Evolutionary conservation across 2,888 invertebrate genomes (phyloP), one percentile per base, ranked within the genome.

Genomic region (Macrostomum cliftonense): DNA sequence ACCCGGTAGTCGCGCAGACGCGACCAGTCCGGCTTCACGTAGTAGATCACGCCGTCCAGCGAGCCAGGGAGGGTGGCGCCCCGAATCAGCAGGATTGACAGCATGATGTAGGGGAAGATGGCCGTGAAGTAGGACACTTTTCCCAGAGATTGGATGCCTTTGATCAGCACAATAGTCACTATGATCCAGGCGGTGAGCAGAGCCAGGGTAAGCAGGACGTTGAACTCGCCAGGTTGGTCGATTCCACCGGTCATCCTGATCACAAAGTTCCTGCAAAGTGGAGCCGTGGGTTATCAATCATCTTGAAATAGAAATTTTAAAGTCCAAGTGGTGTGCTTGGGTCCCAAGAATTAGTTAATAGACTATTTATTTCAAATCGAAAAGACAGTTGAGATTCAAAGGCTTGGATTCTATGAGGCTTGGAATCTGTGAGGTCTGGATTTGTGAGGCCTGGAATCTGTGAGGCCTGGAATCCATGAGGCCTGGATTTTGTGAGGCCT

Each of bases 51-150:
- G 1, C 84, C 85, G 39, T 79, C 78, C 1, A 75, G 73, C 11
- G 83, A 82, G 13, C 84, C 85, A 0, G 82, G 81, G 46, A 85
- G 71, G 1, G 82, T 79, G 5, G 82, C 79, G 1, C 83, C 82
- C 1, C 84, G 77, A 53, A 82, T 76, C 59, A 85, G 79, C 49
- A 85, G 71, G 58, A 82, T 65, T 2, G 67, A 64, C 49, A 74
- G 54, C 62, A 74, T 70, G 28, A 73, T 55, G 58, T 71, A 73
- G 1, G 73, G 73, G 50, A 71, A 63, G 21, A 71, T 59, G 1
- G 72, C 71, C 0, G 71, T 67, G 45, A 74, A 67, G 56, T 73
- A 73, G 14, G 71, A 71, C 53, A 67, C 66, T 60, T 67, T 68
- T 48, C 70, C 69, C 12, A 68, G 59, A 21, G 64, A 64, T 55